Percentiles rank a stretch among this genome's conserved stretches.
Conservation (phyloP, 1,140 invertebrate genomes). For the Calycopis cecrops region DNA sequence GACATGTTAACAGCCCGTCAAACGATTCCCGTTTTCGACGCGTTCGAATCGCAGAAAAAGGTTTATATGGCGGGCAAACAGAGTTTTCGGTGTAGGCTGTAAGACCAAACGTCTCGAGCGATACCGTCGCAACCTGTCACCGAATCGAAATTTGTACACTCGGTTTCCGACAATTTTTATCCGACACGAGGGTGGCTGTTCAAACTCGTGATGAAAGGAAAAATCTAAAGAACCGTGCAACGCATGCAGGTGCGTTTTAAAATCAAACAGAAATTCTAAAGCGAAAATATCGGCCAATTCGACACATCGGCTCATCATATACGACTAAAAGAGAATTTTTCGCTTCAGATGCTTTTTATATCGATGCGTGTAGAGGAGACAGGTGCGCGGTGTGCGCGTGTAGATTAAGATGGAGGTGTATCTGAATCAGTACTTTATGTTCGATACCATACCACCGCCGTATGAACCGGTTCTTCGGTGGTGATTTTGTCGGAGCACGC, state of each 20-base stretch:
- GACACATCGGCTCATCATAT: constrained; percentile 6
- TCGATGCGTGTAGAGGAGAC: neutral
- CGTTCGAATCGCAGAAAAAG: constrained; percentile 1
- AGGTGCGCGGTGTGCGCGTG: constrained; percentile 4
- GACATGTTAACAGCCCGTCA: neutral
- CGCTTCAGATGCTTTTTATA: neutral
- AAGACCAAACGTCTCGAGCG: constrained; percentile 9
- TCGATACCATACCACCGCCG: constrained; percentile 10
- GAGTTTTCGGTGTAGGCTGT: neutral
- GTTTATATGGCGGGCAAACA: constrained; percentile 8
- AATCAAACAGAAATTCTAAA: constrained; percentile 5
- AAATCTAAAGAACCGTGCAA: constrained; percentile 9
- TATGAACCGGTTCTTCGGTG: neutral
- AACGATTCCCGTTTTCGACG: constrained; percentile 2
- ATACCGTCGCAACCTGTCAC: neutral
- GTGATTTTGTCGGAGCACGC: neutral
- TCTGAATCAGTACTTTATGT: constrained; percentile 10
- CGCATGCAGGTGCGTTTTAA: constrained; percentile 9
- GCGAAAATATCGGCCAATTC: constrained; percentile 1
- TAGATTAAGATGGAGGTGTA: constrained; percentile 15
- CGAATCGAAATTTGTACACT: constrained; percentile 13
- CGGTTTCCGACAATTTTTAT: constrained; percentile 10
- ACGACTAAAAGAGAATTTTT: neutral
- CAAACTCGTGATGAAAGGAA: constrained; percentile 7
- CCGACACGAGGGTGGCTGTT: neutral